Evolutionary conservation across 2,888 invertebrate genomes (phyloP), one percentile per base, ranked within the genome.

Genomic region (Thymelicus sylvestris): DNA sequence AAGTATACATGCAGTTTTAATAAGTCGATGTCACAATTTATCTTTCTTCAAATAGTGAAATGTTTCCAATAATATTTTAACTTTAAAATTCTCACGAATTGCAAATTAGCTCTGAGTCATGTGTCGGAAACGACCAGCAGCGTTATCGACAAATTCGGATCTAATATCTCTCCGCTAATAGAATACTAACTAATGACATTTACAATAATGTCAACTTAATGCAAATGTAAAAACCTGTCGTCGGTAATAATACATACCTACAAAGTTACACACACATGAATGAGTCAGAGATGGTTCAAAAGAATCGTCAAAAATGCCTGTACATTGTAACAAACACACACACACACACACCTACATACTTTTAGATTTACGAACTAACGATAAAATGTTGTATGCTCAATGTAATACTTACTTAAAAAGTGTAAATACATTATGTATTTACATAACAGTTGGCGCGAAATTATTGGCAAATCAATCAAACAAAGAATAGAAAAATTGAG

Each of bases 71-170:
- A 64, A 52, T 65, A 62, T 62, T 71, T 67, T 67, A 67, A 67
- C 72, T 61, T 59, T 60, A 64, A 41, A 47, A 66, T 74, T 67
- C 70, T 59, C 47, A 65, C 73, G 44, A 72, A 65, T 74, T 65
- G 69, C 48, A 65, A 63, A 74, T 74, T 72, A 47, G 57, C 60
- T 66, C 60, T 71, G 68, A 74, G 64, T 72, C 74, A 74, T 72
- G 52, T 48, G 38, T 57, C 67, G 65, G 61, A 64, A 63, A 66
- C 57, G 47, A 57, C 44, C 24, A 66, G 24, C 10, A 66, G 24
- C 19, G 57, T 31, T 66, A 66, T 66, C 66, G 47, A 66, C 57
- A 57, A 66, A 66, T 57, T 57, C 44, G 57, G 44, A 57, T 57
- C 55, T 66, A 66, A 66, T 66, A 66, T 57, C 41, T 41, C 66